Evolutionary conservation across 1,140 invertebrate species (phyloP), one percentile per base, ranked within the genome.

Genomic region (Calycopis cecrops): DNA sequence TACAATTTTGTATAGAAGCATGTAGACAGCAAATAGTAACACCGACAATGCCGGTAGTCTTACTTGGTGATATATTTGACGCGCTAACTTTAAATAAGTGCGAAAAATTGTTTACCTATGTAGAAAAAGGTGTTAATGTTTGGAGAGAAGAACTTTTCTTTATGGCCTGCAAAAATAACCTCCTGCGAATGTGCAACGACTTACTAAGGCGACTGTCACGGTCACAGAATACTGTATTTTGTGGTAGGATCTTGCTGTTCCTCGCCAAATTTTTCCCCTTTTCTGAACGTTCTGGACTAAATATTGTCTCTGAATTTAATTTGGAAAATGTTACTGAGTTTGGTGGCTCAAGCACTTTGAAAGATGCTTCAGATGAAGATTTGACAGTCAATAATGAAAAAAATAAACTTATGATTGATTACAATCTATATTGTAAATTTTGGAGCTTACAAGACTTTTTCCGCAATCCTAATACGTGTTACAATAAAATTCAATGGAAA

Each of bases 221-320:
- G 59, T 97, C 97, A 1, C 97, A 98, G 68, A 98, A 99, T 74
- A 99, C 98, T 2, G 95, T 98, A 0, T 99, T 99, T 83, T 99
- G 98, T 91, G 98, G 98, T 0, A 91, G 97, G 72, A 99, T 99
- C 72, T 89, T 99, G 21, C 88, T 99, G n/a, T 99, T 99, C 76
- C 87, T 99, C 7, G 97, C 98, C 0, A 96, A 97, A 74, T 97
- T 99, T 67, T 99, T 99, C 73, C 98, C 98, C 4, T 96, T 99
- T 70, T 98, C 97, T 37, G 98, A 99, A 87, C 92, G 98, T 44
- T 99, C 98, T 18, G 96, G 97, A 1, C 85, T 99, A 8, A 99
- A 99, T 87, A 93, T 99, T 60, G 95, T 98, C 7, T 98, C 97
- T 55, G 98, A 99, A 82, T 99, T 99, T 75, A 99, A 99, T 89